A percentile compares a stretch with the other conserved stretches of the same genome.
Evolutionary conservation across 1,140 invertebrate species (phyloP).

Genomic region (Dendroctonus valens): DNA sequence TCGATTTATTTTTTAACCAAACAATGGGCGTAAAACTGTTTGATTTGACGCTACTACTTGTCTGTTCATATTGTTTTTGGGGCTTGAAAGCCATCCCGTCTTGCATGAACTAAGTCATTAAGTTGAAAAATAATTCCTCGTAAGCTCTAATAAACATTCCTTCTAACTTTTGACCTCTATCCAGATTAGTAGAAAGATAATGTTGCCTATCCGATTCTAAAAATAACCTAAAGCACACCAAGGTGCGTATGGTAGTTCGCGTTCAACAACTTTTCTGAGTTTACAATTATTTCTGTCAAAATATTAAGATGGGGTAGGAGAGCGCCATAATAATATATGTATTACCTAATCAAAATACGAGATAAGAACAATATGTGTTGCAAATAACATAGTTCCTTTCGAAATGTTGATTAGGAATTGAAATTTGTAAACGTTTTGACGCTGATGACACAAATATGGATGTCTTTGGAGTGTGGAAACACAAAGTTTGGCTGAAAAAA

Average conservation of each 20-base stretch:
- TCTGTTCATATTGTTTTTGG: too few species aligned
- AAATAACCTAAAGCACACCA: too few species aligned
- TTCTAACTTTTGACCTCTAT: too few species aligned
- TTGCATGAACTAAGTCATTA: too few species aligned
- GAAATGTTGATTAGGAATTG: background rate
- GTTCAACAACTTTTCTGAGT: too few species aligned
- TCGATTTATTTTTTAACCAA: slow-evolving; percentile 14
- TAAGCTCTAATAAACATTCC: too few species aligned
- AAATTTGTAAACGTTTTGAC: background rate
- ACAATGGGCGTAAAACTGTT: slow-evolving; percentile 20
- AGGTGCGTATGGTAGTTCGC: too few species aligned
- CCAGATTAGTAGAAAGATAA: too few species aligned
- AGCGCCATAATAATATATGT: slow-evolving; percentile 2
- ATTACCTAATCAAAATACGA: slow-evolving; percentile 30
- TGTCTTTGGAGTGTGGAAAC: slow-evolving; percentile 13
- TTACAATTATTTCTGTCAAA: slow-evolving; percentile 12
- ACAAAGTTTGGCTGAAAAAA: background rate
- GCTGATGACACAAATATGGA: slow-evolving; percentile 24
- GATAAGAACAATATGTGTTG: slow-evolving; percentile 7
- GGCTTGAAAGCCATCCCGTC: too few species aligned
- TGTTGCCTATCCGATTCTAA: too few species aligned
- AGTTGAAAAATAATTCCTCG: too few species aligned
- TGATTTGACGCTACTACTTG: background rate
- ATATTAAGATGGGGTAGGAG: slow-evolving; percentile 1
- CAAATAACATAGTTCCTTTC: background rate